Conservation (phyloP, 2,113 vertebrate species). For the Xenotilapia flavipinnis region DNA sequence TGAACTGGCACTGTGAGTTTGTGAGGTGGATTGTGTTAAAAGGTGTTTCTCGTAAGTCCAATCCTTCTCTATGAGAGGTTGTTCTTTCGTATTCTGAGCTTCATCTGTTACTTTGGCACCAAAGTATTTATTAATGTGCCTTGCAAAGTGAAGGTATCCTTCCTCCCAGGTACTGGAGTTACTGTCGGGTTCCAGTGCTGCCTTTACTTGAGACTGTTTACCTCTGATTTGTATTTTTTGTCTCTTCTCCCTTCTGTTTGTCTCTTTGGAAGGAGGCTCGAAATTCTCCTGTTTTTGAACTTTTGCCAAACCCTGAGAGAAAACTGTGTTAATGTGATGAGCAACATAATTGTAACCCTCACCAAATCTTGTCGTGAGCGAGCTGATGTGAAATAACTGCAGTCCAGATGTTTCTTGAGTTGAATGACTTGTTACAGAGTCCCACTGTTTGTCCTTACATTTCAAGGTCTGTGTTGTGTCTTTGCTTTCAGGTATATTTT, state of each 20-base stretch:
- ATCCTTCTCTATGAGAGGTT: neutral
- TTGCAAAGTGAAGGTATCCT: conserved; percentile 55
- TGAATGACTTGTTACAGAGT: neutral
- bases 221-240: neutral
- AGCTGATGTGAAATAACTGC: conserved; percentile 67
- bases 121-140: conserved; percentile 69
- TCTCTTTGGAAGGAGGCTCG: neutral
- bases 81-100: neutral
- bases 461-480: neutral
- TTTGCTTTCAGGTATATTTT: neutral
- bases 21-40: neutral
- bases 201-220: neutral
- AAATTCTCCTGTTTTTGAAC: neutral
- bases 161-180: conserved; percentile 44
- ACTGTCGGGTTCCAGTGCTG: neutral
- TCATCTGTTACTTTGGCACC: conserved; percentile 49
- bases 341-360: conserved; percentile 68
- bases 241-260: neutral
- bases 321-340: conserved; percentile 64
- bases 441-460: neutral
- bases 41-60: neutral
- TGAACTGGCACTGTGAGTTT: neutral
- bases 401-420: neutral
- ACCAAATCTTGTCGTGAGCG: conserved; percentile 60
- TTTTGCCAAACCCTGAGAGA: conserved; percentile 8